These are phyloP conservation scores for Mellivora capensis DNA, from an alignment of 2,113 vertebrate species.

Conservation along the genomic window DNA sequence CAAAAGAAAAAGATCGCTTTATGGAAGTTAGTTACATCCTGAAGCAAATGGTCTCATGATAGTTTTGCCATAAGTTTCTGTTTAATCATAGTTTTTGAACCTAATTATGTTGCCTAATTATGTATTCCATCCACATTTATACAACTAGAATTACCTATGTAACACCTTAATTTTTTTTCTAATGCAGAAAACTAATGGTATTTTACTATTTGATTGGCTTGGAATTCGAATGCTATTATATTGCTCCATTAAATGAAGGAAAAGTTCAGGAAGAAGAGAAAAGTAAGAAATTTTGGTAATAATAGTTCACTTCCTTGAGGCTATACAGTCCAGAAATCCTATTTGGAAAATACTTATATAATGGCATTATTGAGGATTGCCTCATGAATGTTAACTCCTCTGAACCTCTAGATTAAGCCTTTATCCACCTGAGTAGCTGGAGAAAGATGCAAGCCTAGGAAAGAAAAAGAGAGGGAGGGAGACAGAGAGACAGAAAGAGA, in stretches of 20 bases:
- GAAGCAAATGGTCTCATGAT: background rate
- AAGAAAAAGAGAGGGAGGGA: background rate
- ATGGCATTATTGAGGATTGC: background rate
- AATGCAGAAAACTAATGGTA: background rate
- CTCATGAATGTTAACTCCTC: background rate
- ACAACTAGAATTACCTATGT: background rate
- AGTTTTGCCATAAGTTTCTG: background rate
- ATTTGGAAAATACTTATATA: background rate
- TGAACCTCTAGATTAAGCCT: background rate
- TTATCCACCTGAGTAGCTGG: background rate
- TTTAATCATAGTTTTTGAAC: background rate
- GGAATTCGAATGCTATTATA: background rate
- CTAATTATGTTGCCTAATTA: background rate
- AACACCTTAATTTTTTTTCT: background rate
- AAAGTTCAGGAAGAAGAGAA: background rate
- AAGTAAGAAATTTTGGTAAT: background rate
- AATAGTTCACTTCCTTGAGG: background rate
- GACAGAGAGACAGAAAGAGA: background rate
- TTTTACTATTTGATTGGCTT: slow-evolving; percentile 1
- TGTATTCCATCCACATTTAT: background rate
- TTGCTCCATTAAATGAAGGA: background rate
- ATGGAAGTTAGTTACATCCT: background rate
- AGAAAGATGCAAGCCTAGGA: background rate
- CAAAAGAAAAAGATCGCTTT: background rate
- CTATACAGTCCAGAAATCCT: background rate